A percentile compares a stretch with the other conserved stretches of the same genome.
These are phyloP conservation scores for Bolborhynchus lineola DNA, from an alignment of 2,113 vertebrate genomes.

Conservation along the genomic window DNA sequence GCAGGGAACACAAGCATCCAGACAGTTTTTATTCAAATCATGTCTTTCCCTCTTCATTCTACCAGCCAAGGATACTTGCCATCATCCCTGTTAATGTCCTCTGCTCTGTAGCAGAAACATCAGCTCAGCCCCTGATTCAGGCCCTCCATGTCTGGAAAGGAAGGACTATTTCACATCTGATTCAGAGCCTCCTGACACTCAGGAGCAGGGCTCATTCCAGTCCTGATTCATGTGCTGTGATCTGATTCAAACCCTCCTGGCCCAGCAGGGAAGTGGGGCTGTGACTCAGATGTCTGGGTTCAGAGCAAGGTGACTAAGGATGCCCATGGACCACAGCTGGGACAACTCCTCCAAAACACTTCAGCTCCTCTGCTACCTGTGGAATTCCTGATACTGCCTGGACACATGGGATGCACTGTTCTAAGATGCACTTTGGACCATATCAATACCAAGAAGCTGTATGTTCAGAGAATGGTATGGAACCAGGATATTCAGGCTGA, in stretches of 20 bases:
- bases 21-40: neutral
- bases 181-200: slow-evolving; percentile 45
- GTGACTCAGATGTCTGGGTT: neutral
- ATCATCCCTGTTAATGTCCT: neutral
- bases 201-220: neutral
- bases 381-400: neutral
- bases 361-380: neutral
- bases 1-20: neutral
- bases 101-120: neutral
- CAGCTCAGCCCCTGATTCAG: slow-evolving; percentile 24
- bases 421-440: neutral
- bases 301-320: neutral
- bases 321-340: neutral
- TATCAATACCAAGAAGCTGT: neutral
- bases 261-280: neutral
- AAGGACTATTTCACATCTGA: slow-evolving; percentile 3
- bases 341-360: neutral
- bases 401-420: neutral
- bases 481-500: neutral
- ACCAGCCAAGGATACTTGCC: neutral
- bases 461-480: neutral
- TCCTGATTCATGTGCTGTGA: neutral
- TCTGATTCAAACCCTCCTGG: slow-evolving; percentile 33
- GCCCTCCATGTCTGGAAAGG: neutral
- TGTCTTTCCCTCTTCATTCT: neutral